Conservation (phyloP, 2,113 vertebrate genomes). For the Atrichornis clamosus region DNA sequence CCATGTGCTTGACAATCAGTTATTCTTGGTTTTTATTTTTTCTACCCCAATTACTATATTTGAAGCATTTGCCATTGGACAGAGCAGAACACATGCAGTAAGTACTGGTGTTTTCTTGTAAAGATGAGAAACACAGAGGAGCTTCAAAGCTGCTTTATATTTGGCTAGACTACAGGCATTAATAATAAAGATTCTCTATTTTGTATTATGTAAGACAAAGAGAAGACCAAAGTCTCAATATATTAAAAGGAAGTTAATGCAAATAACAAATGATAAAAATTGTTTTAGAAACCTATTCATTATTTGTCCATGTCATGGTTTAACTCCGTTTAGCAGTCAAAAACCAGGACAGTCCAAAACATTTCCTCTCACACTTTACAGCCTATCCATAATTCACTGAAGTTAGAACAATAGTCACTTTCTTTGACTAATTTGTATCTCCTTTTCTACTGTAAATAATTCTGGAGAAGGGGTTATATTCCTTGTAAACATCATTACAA, state of each 20-base stretch:
- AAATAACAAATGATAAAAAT: background rate
- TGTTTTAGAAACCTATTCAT: background rate
- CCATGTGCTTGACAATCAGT: background rate
- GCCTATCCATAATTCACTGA: background rate
- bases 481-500: background rate
- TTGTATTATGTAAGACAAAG: background rate
- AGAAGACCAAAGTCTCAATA: background rate
- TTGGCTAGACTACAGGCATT: background rate
- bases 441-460: background rate
- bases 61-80: background rate
- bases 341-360: background rate
- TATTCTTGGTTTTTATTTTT: background rate
- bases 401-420: background rate
- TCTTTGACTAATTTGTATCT: background rate
- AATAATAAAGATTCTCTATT: background rate
- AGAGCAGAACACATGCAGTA: background rate
- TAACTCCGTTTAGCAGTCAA: background rate
- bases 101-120: background rate
- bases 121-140: background rate
- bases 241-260: background rate
- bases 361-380: background rate
- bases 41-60: background rate
- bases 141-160: background rate
- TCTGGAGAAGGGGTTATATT: background rate
- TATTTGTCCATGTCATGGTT: background rate